Conservation (phyloP, 2,113 vertebrate genomes). For the Oophaga pumilio region DNA sequence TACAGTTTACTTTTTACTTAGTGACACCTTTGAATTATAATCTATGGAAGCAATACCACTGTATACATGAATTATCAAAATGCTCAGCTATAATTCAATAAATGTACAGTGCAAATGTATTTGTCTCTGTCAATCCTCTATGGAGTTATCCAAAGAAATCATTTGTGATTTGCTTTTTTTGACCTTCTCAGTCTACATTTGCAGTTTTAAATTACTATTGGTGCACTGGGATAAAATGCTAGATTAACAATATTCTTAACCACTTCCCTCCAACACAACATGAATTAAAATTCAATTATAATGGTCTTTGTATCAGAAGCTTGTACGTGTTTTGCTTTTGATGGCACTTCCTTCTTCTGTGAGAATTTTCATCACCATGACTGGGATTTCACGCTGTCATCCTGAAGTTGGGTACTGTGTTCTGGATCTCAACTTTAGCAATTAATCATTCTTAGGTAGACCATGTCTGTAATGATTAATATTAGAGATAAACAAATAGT, state of each 20-base stretch:
- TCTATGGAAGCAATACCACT: neutral
- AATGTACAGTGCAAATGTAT: neutral
- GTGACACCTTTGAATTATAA: neutral
- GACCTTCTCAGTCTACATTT: neutral
- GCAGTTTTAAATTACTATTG: slow-evolving; percentile 15
- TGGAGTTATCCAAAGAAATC: neutral
- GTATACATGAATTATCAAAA: neutral
- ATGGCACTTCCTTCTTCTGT: no score
- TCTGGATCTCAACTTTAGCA: no score
- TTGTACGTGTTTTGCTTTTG: no score
- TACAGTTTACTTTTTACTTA: no score
- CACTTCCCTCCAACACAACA: neutral
- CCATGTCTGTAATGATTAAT: no score
- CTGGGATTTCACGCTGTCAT: no score
- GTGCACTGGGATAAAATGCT: slow-evolving; percentile 8
- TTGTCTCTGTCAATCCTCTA: neutral
- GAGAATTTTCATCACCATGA: no score
- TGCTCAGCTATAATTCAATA: neutral
- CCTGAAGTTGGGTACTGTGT: no score
- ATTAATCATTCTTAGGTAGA: no score
- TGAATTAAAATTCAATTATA: neutral
- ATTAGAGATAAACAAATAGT: no score
- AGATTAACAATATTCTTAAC: neutral
- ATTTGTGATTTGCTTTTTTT: neutral
- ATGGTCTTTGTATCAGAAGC: no score